phyloP scores from a whole-genome alignment of 2,113 vertebrate genomes.

The Notothenia rossii region DNA sequence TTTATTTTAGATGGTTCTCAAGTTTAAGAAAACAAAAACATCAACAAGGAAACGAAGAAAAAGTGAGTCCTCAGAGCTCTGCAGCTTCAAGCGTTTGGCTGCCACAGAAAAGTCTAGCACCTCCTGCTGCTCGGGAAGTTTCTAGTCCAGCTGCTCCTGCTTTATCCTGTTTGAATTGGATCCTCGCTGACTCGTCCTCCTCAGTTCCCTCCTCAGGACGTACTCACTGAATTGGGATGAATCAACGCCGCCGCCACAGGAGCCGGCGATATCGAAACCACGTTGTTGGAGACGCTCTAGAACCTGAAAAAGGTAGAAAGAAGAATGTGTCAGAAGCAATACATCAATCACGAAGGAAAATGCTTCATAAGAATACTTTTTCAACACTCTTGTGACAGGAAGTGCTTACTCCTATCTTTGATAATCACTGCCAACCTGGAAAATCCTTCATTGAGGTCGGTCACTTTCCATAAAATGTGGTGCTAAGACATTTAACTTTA shows the following conservation, averaged over 20 bases:
- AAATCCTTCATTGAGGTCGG: slow-evolving; percentile 5
- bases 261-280: slow-evolving; percentile 96
- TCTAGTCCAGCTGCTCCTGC: slow-evolving; percentile 98
- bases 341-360: background rate
- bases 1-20: slow-evolving; percentile 74
- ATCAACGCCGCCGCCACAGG: slow-evolving; percentile 97
- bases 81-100: slow-evolving; percentile 62
- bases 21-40: slow-evolving; percentile 78
- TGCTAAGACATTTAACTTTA: slow-evolving; percentile 48
- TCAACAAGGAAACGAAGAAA: slow-evolving; percentile 74
- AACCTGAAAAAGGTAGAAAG: slow-evolving; percentile 82
- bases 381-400: background rate
- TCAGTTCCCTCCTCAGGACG: slow-evolving; percentile 94
- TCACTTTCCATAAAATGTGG: background rate
- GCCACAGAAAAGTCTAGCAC: slow-evolving; percentile 79
- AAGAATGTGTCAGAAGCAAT: slow-evolving; percentile 14
- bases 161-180: slow-evolving; percentile 99
- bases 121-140: slow-evolving; percentile 74
- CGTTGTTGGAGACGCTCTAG: slow-evolving; percentile 97
- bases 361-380: background rate
- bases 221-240: slow-evolving; percentile 99
- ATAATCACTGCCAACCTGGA: background rate
- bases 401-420: background rate
- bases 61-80: slow-evolving; percentile 78
- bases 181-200: slow-evolving; percentile 90